These are phyloP conservation scores for Triplophysa dalaica DNA, from an alignment of 2,113 vertebrate genomes.

Conservation along the genomic window DNA sequence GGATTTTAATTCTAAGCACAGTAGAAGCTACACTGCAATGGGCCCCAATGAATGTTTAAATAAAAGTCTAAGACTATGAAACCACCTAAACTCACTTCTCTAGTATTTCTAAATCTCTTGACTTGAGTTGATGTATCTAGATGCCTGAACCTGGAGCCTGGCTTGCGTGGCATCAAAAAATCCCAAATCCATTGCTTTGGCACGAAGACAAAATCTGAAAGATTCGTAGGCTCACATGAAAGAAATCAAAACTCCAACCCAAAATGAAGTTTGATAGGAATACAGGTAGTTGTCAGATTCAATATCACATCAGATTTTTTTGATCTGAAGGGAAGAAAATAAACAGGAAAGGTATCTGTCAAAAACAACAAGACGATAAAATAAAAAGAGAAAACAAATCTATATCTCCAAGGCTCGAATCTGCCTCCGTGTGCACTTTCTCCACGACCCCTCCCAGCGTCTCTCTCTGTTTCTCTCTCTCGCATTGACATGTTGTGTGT, in stretches of 20 bases:
- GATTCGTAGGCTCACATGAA: slow-evolving; percentile 67
- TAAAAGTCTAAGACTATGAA: too few species aligned
- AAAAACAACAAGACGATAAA: slow-evolving; percentile 61
- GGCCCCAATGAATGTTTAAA: too few species aligned
- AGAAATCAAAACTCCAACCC: slow-evolving; percentile 70
- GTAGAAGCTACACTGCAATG: too few species aligned
- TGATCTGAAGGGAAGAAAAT: slow-evolving; percentile 68
- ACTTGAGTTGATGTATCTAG: neutral
- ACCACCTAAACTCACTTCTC: too few species aligned
- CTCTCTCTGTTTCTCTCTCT: slow-evolving; percentile 57
- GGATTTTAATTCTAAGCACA: neutral
- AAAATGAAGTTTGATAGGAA: slow-evolving; percentile 71
- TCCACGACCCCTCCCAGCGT: slow-evolving; percentile 33
- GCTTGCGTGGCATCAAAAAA: slow-evolving; percentile 8
- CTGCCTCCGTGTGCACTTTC: slow-evolving; percentile 59
- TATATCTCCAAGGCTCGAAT: slow-evolving; percentile 70
- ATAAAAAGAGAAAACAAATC: slow-evolving; percentile 56
- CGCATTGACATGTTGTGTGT: slow-evolving; percentile 70
- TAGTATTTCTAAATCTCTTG: neutral
- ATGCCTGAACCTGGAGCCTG: slow-evolving; percentile 1
- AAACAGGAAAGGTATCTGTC: slow-evolving; percentile 64
- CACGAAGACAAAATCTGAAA: slow-evolving; percentile 61
- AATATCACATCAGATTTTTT: slow-evolving; percentile 70
- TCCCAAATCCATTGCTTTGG: slow-evolving; percentile 46
- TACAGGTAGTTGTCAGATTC: slow-evolving; percentile 72